These are phyloP conservation scores for Caenorhabditis angaria DNA, from an alignment of 2,888 invertebrate genomes.

Conservation along the genomic window DNA sequence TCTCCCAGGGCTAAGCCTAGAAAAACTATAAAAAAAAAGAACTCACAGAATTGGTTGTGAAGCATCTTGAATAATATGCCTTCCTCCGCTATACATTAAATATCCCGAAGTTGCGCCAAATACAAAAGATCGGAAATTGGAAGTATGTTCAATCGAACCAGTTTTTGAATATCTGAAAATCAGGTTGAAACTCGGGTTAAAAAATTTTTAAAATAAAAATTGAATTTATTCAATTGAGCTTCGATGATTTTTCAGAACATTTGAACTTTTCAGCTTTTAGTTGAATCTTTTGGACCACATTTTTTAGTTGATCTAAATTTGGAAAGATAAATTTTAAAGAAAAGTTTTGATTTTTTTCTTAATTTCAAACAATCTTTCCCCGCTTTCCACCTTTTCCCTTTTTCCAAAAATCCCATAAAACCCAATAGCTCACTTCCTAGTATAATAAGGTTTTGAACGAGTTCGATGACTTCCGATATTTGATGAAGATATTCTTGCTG, in stretches of 20 bases:
- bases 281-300: too few relatives aligned
- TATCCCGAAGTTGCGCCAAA: conserved; percentile 50
- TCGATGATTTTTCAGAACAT: too few relatives aligned
- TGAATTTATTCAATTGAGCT: too few relatives aligned
- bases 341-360: too few relatives aligned
- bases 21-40: neutral
- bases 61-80: conserved; percentile 44
- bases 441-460: conserved; percentile 32
- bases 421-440: conserved; percentile 28
- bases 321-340: too few relatives aligned
- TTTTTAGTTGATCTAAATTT: too few relatives aligned
- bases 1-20: too few relatives aligned
- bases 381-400: neutral
- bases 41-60: conserved; percentile 40
- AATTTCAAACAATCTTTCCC: too few relatives aligned
- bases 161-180: conserved; percentile 45
- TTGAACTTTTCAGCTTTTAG: too few relatives aligned
- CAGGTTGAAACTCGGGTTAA: neutral
- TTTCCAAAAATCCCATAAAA: neutral
- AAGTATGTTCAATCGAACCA: conserved; percentile 50
- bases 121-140: conserved; percentile 47
- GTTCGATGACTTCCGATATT: conserved; percentile 16
- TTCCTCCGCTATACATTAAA: conserved; percentile 44
- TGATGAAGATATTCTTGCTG: neutral
- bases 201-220: neutral